Evolutionary conservation across 2,113 vertebrate species (phyloP).

Genomic region (Garra rufa): DNA sequence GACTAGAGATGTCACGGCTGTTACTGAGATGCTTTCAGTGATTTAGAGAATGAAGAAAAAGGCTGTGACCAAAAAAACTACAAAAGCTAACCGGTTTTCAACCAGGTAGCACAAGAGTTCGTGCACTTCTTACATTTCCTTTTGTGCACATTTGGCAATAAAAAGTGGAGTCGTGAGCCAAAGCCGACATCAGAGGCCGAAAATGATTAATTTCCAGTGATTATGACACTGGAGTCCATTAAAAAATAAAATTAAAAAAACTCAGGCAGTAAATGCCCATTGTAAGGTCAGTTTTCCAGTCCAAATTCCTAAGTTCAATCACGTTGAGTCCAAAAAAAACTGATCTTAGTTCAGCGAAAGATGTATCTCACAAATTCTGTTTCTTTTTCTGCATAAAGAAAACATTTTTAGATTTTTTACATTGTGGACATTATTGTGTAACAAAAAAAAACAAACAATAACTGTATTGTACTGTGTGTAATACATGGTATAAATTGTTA

Average conservation of each 20-base stretch:
- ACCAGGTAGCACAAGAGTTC: constrained; percentile 51
- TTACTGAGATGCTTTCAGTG: constrained; percentile 38
- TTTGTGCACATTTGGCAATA: constrained; percentile 56
- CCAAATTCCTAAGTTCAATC: not conserved
- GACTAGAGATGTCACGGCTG: constrained; percentile 18
- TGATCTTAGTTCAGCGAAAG: constrained; percentile 6
- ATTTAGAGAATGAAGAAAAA: constrained; percentile 35
- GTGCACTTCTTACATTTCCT: constrained; percentile 41
- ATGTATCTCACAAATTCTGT: not conserved
- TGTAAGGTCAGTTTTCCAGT: not conserved
- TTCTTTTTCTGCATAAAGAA: not conserved
- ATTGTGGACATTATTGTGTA: constrained; percentile 1
- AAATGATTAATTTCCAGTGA: not conserved
- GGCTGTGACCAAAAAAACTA: constrained; percentile 29
- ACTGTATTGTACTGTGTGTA: not conserved
- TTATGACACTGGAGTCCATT: not conserved
- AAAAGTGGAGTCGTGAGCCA: constrained; percentile 41
- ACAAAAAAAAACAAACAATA: not conserved
- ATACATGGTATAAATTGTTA: too few relatives aligned
- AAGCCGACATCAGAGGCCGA: not conserved
- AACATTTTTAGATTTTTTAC: not conserved
- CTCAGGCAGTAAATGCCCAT: constrained; percentile 9
- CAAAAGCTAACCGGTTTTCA: constrained; percentile 23
- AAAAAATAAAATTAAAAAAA: not conserved
- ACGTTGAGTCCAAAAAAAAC: constrained; percentile 14